Conservation (phyloP, 64 coral and sea anemone genomes). For the Astreopora myriophthalma region DNA sequence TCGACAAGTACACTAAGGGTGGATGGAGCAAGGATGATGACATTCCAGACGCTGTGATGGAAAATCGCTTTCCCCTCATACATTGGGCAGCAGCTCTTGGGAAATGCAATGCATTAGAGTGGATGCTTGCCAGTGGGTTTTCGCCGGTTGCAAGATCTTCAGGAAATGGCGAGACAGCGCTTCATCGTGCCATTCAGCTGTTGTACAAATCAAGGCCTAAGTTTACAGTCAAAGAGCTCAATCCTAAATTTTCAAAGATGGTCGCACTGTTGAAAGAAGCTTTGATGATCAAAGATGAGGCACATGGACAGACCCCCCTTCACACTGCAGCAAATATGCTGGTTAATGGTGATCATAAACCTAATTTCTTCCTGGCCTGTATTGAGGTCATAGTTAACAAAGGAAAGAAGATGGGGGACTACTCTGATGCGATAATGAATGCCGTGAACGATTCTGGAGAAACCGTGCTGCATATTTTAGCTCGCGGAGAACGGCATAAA, state of each 20-base stretch:
- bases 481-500: slow-evolving; percentile 91
- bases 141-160: slow-evolving; percentile 73
- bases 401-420: slow-evolving; percentile 83
- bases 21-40: slow-evolving; percentile 97
- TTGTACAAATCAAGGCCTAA: slow-evolving; percentile 85
- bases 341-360: slow-evolving; percentile 93
- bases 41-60: slow-evolving; percentile 87
- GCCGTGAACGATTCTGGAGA: slow-evolving; percentile 92
- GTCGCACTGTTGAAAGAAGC: slow-evolving; percentile 81
- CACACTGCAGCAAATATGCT: slow-evolving; percentile 95
- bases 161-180: slow-evolving; percentile 82
- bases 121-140: slow-evolving; percentile 95
- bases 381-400: slow-evolving; percentile 89
- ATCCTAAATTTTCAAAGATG: slow-evolving; percentile 92
- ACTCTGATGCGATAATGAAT: slow-evolving; percentile 78
- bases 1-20: slow-evolving; percentile 82
- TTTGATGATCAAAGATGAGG: slow-evolving; percentile 87
- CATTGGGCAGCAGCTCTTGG: slow-evolving; percentile 96
- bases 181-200: slow-evolving; percentile 79
- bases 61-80: slow-evolving; percentile 88
- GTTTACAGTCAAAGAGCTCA: slow-evolving; percentile 93
- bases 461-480: slow-evolving; percentile 89
- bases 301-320: slow-evolving; percentile 89
- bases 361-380: slow-evolving; percentile 88
- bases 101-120: slow-evolving; percentile 94